phyloP scores from a whole-genome alignment of 2,113 vertebrate genomes.

The Martes martes region DNA sequence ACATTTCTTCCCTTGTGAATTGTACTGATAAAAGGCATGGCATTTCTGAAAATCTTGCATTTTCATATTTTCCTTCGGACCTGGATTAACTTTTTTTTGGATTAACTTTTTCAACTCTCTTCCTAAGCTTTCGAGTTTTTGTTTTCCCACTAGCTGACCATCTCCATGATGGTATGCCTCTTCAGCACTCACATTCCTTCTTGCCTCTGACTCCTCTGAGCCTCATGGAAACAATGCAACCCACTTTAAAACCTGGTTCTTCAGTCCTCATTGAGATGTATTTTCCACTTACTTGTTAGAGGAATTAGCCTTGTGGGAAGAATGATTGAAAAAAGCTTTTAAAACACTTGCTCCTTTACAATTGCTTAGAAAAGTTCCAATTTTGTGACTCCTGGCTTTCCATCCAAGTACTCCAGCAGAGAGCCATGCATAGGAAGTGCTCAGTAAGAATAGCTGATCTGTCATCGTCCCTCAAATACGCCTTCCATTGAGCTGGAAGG shows the following conservation, averaged over 20 bases:
- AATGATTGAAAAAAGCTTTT: slow-evolving; percentile 31
- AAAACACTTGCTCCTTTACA: slow-evolving; percentile 1
- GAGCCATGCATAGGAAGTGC: background rate
- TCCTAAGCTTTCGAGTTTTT: background rate
- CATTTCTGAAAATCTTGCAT: background rate
- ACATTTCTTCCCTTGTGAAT: slow-evolving; percentile 4
- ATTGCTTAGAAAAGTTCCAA: background rate
- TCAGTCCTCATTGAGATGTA: background rate
- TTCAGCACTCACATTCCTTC: background rate
- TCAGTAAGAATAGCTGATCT: background rate
- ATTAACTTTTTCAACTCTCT: background rate
- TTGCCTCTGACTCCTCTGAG: background rate
- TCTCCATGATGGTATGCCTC: background rate
- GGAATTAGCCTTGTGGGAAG: slow-evolving; percentile 26
- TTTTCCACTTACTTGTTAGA: slow-evolving; percentile 49
- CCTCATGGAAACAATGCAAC: background rate
- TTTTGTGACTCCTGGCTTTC: slow-evolving; percentile 39
- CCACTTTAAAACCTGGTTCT: background rate
- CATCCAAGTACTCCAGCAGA: background rate
- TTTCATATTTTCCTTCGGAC: background rate
- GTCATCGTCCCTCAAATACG: background rate
- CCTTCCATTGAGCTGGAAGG: background rate
- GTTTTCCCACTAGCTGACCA: background rate
- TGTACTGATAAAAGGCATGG: background rate
- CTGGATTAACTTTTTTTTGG: background rate